A percentile compares a stretch with the other conserved stretches of the same genome.
phyloP scores from a whole-genome alignment of 2,797 vertebrate genomes.

The Pteropus rufus region DNA sequence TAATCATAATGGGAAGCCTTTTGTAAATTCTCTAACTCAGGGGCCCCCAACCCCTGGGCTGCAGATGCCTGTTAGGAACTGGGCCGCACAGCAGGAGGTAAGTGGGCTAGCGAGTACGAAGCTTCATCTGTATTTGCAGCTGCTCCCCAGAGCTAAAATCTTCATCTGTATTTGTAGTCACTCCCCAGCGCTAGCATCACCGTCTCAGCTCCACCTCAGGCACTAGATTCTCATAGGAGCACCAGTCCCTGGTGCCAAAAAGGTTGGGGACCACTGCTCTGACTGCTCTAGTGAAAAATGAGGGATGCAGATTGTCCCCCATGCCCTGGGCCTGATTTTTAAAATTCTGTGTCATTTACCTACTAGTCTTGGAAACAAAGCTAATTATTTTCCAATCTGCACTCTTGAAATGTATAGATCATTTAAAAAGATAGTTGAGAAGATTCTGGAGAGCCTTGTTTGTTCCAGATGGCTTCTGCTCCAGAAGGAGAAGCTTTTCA shows the following conservation, averaged over 20 bases:
- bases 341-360: slow-evolving; percentile 57
- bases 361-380: slow-evolving; percentile 58
- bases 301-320: slow-evolving; percentile 14
- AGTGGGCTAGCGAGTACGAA: too few species aligned
- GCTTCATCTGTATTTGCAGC: too few species aligned
- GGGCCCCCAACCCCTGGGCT: too few species aligned
- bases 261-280: not conserved
- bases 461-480: slow-evolving; percentile 8
- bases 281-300: slow-evolving; percentile 52
- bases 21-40: slow-evolving; percentile 31
- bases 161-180: too few species aligned
- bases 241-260: too few species aligned
- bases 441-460: not conserved
- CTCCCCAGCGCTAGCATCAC: too few species aligned
- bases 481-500: slow-evolving; percentile 12
- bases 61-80: too few species aligned
- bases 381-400: slow-evolving; percentile 51
- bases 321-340: slow-evolving; percentile 39
- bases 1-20: slow-evolving; percentile 19
- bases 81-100: too few species aligned
- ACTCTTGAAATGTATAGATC: slow-evolving; percentile 51
- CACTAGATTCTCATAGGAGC: too few species aligned
- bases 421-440: not conserved
- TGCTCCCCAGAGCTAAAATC: too few species aligned
- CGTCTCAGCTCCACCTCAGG: too few species aligned